Evolutionary conservation across 2,113 vertebrate species (phyloP).

Genomic region (Rhinoderma darwinii): DNA sequence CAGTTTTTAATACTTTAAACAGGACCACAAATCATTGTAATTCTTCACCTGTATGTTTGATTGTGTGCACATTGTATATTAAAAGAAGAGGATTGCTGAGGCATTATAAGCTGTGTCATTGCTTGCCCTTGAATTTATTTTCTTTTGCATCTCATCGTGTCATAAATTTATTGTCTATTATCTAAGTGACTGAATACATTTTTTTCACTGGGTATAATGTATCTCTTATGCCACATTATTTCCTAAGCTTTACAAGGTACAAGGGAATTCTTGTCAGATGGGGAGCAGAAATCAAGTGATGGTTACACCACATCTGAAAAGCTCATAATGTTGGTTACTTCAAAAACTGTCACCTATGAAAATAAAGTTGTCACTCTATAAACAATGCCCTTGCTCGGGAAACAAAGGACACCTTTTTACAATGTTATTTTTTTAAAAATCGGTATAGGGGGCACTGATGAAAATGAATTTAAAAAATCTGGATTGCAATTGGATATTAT

Average conservation of each 20-base stretch:
- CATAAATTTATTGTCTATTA: constrained; percentile 28
- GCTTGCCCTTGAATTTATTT: constrained; percentile 51
- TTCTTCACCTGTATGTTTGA: neutral
- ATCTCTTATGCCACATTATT: constrained; percentile 41
- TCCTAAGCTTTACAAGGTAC: constrained; percentile 20
- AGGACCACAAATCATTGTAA: constrained; percentile 22
- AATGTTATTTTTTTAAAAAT: neutral
- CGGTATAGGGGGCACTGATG: neutral
- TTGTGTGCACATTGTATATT: neutral
- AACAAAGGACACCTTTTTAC: constrained; percentile 20
- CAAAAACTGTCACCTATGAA: constrained; percentile 34
- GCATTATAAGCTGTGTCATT: constrained; percentile 37
- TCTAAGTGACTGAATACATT: constrained; percentile 42
- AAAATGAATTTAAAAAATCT: neutral
- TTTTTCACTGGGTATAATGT: constrained; percentile 9
- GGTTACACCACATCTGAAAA: constrained; percentile 37
- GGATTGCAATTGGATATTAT: neutral
- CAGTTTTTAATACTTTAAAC: neutral
- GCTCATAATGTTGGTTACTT: constrained; percentile 35
- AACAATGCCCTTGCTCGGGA: constrained; percentile 46
- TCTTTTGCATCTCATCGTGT: constrained; percentile 22
- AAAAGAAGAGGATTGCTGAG: neutral
- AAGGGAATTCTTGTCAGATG: constrained; percentile 47
- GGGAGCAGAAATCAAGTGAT: constrained; percentile 17
- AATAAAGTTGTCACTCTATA: constrained; percentile 49